Conservation (phyloP, 2,888 invertebrate species). For the Abrostola triplasia region DNA sequence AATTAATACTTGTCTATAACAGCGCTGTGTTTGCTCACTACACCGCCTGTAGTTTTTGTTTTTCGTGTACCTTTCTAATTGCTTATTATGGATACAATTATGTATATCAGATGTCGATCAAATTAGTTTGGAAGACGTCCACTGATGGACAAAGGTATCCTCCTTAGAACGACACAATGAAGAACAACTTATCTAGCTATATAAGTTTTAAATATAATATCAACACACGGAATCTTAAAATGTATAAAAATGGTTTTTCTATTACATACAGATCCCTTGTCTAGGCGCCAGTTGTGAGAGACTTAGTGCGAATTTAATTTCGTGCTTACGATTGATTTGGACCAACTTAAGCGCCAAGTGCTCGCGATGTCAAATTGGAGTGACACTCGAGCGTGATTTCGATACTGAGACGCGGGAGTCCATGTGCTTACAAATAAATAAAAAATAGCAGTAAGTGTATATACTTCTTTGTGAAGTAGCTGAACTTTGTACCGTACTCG, state of each 20-base stretch:
- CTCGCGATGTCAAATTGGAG: constrained; percentile 45
- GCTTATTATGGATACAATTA: too few species aligned
- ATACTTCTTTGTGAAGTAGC: constrained; percentile 4
- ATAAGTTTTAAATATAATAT: too few species aligned
- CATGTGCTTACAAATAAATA: constrained; percentile 39
- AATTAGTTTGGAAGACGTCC: too few species aligned
- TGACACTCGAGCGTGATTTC: constrained; percentile 37
- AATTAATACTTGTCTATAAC: constrained; percentile 26
- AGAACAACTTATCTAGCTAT: too few species aligned
- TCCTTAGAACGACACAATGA: too few species aligned
- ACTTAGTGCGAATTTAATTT: constrained; percentile 47
- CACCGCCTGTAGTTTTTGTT: too few species aligned
- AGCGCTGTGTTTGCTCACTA: not conserved
- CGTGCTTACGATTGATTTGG: constrained; percentile 49
- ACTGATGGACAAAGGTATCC: too few species aligned
- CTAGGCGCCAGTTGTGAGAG: constrained; percentile 13
- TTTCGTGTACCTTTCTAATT: too few species aligned
- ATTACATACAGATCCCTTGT: constrained; percentile 13
- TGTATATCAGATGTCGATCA: too few species aligned
- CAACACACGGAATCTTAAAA: not conserved
- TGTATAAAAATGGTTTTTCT: constrained; percentile 16
- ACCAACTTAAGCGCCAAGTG: constrained; percentile 46
- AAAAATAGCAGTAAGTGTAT: constrained; percentile 13
- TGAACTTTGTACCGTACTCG: not conserved
- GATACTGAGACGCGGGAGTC: constrained; percentile 31